Percentiles rank a stretch among this genome's conserved stretches.
Conservation (phyloP, 2,888 invertebrate genomes). For the Linyphia triangularis region DNA sequence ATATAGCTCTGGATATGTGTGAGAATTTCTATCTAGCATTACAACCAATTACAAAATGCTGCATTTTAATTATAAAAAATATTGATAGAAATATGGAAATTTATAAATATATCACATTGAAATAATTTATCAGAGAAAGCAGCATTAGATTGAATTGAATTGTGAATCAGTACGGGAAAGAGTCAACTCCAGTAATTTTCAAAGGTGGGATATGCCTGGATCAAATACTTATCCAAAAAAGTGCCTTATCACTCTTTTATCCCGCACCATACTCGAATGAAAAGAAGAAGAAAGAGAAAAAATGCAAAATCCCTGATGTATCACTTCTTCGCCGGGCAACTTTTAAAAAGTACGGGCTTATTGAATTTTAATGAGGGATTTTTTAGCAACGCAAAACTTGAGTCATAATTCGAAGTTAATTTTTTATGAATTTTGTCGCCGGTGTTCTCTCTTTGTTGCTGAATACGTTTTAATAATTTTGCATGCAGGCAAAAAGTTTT, state of each 20-base stretch:
- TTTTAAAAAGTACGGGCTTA: slow-evolving; percentile 67
- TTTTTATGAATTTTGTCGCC: slow-evolving; percentile 73
- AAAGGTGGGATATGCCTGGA: not conserved
- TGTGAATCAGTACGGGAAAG: too few relatives aligned
- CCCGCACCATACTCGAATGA: slow-evolving; percentile 42
- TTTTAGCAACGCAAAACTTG: slow-evolving; percentile 66
- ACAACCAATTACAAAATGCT: too few relatives aligned
- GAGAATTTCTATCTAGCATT: too few relatives aligned
- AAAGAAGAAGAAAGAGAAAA: slow-evolving; percentile 56
- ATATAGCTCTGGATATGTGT: too few relatives aligned
- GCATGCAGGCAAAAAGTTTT: slow-evolving; percentile 63
- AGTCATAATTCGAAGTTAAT: slow-evolving; percentile 73
- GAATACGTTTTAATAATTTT: slow-evolving; percentile 75
- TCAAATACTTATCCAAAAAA: slow-evolving; percentile 25
- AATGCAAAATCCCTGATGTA: slow-evolving; percentile 56
- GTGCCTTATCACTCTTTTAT: slow-evolving; percentile 66
- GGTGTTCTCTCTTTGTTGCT: slow-evolving; percentile 44
- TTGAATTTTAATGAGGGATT: slow-evolving; percentile 72
- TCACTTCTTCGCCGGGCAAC: slow-evolving; percentile 43
- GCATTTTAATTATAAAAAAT: too few relatives aligned
- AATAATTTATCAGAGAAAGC: too few relatives aligned
- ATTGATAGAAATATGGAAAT: too few relatives aligned
- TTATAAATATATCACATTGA: too few relatives aligned
- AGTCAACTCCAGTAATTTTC: not conserved
- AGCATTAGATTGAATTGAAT: too few relatives aligned